Base-by-base conservation (phyloP, 2,113 vertebrate species). In the Excalfactoria chinensis region DNA sequence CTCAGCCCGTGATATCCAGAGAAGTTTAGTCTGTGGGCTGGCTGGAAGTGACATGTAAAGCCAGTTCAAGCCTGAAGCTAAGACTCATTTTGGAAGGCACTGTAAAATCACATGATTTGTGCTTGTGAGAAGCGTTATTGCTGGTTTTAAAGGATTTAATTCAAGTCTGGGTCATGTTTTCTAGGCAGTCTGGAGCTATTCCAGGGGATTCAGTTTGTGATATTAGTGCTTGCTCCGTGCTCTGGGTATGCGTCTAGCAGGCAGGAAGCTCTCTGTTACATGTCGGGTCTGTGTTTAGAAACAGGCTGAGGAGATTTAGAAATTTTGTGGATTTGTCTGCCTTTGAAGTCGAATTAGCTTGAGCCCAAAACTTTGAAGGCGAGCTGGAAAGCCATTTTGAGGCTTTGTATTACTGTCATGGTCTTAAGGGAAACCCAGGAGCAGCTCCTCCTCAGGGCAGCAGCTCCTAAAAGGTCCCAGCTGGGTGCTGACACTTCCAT, bases 141-240 rank as follows among this genome's bases (percentile, higher is more conserved):
- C 90, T 92, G 90, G 69, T 60, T 94, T 95, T 84, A 94, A 92
- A 75, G 90, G 92, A 90, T 93, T 94, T 92, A 69, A 86, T 86
- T 90, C 86, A 84, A 95, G 95, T 84, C 93, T 91, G 93, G 95
- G 88, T 95, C 90, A 72, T 96, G 83, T 95, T 95, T 90, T 95
- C 83, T 86, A 94, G 79, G 80, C 90, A 95, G 92, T 81, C 90
- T 92, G 92, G 93, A 94, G 70, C 78, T 90, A 94, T 95, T 95
- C 93, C 93, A 95, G 44, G 25, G 92, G 90, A 94, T 93, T 95
- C 83, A 49, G 8, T 88, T 75, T 74, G 73, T 81, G 79, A 88
- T 88, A 92, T 75, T 95, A 92, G 80, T 0, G 3, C 53, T 93
- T 16, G 6, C 66, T 95, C 88, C 88, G 81, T 88, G 74, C 62